Evolutionary conservation across 2,888 invertebrate species (phyloP).

Genomic region (Pegoplata infirma): DNA sequence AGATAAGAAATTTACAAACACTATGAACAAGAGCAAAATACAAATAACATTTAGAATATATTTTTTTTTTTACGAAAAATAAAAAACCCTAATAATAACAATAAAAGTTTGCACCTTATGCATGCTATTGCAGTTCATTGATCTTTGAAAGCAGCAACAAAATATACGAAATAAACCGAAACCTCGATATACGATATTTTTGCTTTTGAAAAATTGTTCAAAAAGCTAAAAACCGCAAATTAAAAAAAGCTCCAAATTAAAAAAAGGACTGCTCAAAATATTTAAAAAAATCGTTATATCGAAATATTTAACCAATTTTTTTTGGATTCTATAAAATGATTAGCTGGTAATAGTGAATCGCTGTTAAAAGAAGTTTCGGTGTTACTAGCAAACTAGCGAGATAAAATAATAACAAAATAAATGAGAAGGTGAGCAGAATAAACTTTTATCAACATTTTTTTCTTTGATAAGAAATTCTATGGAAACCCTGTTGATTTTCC

Average conservation of each 20-base stretch:
- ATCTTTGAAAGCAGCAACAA: slow-evolving; percentile 44
- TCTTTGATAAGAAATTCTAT: not conserved
- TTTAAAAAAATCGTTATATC: too few species aligned
- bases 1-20: slow-evolving; percentile 2
- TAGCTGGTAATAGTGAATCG: too few species aligned
- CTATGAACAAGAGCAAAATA: not conserved
- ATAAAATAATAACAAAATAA: not conserved
- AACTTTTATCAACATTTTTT: not conserved
- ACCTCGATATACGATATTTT: too few species aligned
- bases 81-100: slow-evolving; percentile 4
- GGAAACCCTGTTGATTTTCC: not conserved
- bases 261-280: too few species aligned
- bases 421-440: not conserved
- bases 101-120: slow-evolving; percentile 58
- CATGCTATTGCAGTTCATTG: slow-evolving; percentile 61
- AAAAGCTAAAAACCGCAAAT: too few species aligned
- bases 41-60: not conserved
- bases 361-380: too few species aligned
- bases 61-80: not conserved
- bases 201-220: too few species aligned
- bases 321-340: too few species aligned
- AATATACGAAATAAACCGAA: not conserved
- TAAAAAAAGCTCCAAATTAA: too few species aligned
- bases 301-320: too few species aligned
- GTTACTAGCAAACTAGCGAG: not conserved